phyloP scores from a whole-genome alignment of 2,113 vertebrate species.

The Gadus chalcogrammus region DNA sequence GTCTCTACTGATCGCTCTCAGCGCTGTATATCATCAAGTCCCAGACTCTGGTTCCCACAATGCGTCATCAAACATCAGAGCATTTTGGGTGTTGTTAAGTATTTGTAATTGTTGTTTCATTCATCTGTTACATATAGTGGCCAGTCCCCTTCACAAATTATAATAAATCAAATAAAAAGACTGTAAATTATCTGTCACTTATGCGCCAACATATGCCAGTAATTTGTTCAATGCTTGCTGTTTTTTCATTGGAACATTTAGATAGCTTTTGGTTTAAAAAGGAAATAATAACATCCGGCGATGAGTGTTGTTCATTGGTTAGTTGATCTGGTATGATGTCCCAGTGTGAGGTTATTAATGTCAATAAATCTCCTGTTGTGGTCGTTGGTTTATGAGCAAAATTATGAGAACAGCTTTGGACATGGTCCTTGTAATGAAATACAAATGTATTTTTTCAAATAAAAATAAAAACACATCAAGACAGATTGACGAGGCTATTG shows the following conservation, averaged over 20 bases:
- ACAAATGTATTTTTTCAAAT: no score
- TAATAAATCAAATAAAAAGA: conserved; percentile 47
- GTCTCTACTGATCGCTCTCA: no score
- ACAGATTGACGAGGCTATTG: no score
- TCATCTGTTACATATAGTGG: conserved; percentile 35
- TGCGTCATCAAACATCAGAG: conserved; percentile 33
- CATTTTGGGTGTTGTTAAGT: conserved; percentile 36
- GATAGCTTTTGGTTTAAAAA: conserved; percentile 9
- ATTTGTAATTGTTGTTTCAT: conserved; percentile 28
- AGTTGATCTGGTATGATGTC: neutral
- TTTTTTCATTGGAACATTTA: conserved; percentile 34
- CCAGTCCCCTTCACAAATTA: conserved; percentile 20
- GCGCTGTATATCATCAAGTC: neutral
- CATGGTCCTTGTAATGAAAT: conserved; percentile 21
- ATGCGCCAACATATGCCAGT: conserved; percentile 35
- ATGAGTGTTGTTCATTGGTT: conserved; percentile 17
- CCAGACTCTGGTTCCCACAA: conserved; percentile 37
- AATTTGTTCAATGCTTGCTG: conserved; percentile 32
- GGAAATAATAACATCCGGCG: conserved; percentile 14
- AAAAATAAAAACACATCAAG: no score
- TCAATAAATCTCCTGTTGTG: conserved; percentile 45
- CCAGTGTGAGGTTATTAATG: neutral
- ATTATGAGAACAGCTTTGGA: conserved; percentile 46
- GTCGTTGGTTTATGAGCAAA: conserved; percentile 24
- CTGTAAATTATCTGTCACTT: conserved; percentile 31